Percentiles rank a stretch among this genome's conserved stretches.
Evolutionary conservation across 2,113 vertebrate species (phyloP).

Genomic region (Calonectris borealis): DNA sequence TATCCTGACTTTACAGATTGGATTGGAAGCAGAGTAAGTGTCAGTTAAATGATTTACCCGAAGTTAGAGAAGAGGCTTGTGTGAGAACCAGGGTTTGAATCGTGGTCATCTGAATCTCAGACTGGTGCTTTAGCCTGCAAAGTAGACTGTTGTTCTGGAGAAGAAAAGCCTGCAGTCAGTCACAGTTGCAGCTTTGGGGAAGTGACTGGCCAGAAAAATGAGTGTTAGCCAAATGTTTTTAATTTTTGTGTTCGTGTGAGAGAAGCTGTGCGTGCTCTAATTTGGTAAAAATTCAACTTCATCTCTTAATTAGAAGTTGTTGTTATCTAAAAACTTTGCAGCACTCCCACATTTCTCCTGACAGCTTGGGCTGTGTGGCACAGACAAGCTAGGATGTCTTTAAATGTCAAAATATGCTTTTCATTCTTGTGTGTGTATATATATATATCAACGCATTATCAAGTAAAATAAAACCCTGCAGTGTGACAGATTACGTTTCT

Average conservation of each 20-base stretch:
- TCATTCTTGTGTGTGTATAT: neutral
- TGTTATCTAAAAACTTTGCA: slow-evolving; percentile 41
- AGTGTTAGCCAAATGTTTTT: slow-evolving; percentile 25
- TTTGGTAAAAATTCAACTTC: slow-evolving; percentile 6
- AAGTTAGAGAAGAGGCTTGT: neutral
- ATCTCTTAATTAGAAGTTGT: slow-evolving; percentile 40
- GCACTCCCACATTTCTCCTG: slow-evolving; percentile 26
- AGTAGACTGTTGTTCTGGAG: neutral
- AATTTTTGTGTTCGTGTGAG: neutral
- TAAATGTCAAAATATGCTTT: slow-evolving; percentile 61
- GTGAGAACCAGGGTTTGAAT: neutral
- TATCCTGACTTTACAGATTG: neutral
- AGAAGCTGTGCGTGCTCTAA: neutral
- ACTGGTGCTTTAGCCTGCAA: neutral
- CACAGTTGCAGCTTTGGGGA: neutral
- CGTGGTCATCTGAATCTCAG: neutral
- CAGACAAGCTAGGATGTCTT: slow-evolving; percentile 21
- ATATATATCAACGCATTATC: slow-evolving; percentile 20
- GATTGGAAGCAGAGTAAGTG: neutral
- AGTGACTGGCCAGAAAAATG: neutral
- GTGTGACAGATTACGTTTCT: slow-evolving; percentile 12
- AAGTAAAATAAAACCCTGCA: slow-evolving; percentile 7
- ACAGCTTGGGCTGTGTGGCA: slow-evolving; percentile 38
- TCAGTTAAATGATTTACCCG: neutral
- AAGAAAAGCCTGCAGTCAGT: neutral